Evolutionary conservation across 2,113 vertebrate genomes (phyloP).

Genomic region (Fulica atra): DNA sequence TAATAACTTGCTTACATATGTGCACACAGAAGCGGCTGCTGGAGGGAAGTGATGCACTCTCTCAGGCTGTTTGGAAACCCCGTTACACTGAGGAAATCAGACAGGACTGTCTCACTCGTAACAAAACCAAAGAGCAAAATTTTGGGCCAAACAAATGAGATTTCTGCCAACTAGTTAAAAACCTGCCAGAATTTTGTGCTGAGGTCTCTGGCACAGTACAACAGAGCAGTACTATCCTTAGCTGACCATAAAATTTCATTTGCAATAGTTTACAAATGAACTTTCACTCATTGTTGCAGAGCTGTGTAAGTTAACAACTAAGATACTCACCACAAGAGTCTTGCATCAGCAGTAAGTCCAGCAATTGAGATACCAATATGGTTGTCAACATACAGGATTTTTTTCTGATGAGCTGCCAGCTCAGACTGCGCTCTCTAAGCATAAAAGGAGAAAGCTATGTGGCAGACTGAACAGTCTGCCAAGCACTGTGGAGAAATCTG

Average conservation of each 20-base stretch:
- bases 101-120: not conserved
- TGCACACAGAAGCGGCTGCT: not conserved
- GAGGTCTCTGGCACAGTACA: slow-evolving; percentile 11
- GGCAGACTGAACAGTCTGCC: not conserved
- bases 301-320: not conserved
- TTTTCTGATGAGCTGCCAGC: slow-evolving; percentile 98
- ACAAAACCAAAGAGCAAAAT: slow-evolving; percentile 36
- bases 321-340: slow-evolving; percentile 89
- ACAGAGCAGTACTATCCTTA: not conserved
- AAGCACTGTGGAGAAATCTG: slow-evolving; percentile 28
- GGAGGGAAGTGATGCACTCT: not conserved
- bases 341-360: slow-evolving; percentile 95
- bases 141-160: not conserved
- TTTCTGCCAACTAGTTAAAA: not conserved
- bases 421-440: slow-evolving; percentile 95
- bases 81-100: not conserved
- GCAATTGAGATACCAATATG: slow-evolving; percentile 98
- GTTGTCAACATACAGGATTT: slow-evolving; percentile 98
- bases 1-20: not conserved
- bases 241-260: not conserved
- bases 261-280: not conserved
- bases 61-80: not conserved
- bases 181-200: not conserved
- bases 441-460: slow-evolving; percentile 34
- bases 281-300: slow-evolving; percentile 50